These are phyloP conservation scores for Ameiurus melas DNA, from an alignment of 2,113 vertebrate genomes.

Conservation along the genomic window DNA sequence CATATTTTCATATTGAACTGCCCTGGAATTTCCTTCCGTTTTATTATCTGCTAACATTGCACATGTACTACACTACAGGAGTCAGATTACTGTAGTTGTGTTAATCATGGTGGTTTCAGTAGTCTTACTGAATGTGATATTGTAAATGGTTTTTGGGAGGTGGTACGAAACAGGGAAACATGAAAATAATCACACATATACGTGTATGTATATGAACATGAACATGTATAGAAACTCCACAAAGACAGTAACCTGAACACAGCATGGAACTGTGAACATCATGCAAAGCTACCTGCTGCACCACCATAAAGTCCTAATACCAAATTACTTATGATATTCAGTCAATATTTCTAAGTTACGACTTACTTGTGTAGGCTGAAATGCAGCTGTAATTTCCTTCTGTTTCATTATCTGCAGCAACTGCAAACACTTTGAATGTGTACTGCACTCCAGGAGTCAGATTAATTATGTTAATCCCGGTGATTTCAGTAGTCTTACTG, in stretches of 20 bases:
- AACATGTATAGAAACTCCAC: too few species aligned
- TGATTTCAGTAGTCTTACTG: too few species aligned
- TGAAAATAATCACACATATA: not conserved
- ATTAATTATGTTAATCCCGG: not conserved
- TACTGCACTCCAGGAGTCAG: too few species aligned
- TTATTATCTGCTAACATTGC: constrained; percentile 6
- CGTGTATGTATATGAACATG: not conserved
- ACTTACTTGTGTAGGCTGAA: constrained; percentile 17
- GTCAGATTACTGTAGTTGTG: constrained; percentile 25
- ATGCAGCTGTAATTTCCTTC: too few species aligned
- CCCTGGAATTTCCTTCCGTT: not conserved
- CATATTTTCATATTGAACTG: not conserved
- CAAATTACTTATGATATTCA: too few species aligned
- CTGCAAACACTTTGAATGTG: constrained; percentile 22
- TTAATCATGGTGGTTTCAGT: not conserved
- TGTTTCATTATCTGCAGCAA: not conserved
- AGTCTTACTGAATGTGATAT: not conserved
- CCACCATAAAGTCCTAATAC: not conserved
- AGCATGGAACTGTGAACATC: too few species aligned
- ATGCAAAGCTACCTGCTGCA: too few species aligned
- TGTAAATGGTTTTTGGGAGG: not conserved
- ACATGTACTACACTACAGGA: constrained; percentile 44
- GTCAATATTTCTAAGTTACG: not conserved
- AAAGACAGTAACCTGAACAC: too few species aligned
- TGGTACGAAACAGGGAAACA: not conserved